These are phyloP conservation scores for Bombyx huttoni DNA, from an alignment of 2,888 invertebrate genomes.

Conservation along the genomic window DNA sequence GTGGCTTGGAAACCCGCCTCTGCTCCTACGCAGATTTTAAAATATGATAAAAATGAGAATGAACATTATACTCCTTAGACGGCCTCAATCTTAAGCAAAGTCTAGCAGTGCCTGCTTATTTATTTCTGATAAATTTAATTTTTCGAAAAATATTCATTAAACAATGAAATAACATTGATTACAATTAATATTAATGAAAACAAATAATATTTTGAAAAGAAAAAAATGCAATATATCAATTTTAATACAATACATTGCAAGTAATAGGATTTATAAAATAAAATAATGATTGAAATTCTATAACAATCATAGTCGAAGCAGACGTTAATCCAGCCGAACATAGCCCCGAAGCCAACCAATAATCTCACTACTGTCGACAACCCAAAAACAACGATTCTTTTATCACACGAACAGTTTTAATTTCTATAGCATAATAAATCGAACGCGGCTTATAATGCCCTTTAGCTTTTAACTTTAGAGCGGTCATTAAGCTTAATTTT, in stretches of 20 bases:
- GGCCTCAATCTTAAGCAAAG: not conserved
- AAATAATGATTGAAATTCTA: no score
- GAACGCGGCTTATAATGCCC: slow-evolving; percentile 12
- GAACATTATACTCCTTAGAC: not conserved
- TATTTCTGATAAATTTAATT: not conserved
- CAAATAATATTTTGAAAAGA: no score
- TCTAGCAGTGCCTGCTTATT: not conserved
- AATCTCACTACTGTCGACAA: not conserved
- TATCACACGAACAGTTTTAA: not conserved
- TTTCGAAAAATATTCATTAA: not conserved
- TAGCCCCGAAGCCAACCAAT: not conserved
- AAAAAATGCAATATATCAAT: no score
- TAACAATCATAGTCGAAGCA: no score
- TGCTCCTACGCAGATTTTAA: slow-evolving; percentile 3
- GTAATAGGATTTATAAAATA: no score
- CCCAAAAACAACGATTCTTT: not conserved
- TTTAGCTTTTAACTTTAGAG: slow-evolving; percentile 10
- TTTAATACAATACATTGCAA: no score
- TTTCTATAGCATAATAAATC: slow-evolving; percentile 10
- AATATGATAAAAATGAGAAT: slow-evolving; percentile 1
- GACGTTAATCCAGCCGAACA: no score
- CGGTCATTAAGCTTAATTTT: slow-evolving; percentile 23
- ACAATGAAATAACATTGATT: no score
- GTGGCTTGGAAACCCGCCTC: not conserved
- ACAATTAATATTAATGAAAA: no score